Base-by-base conservation (phyloP, 2,113 vertebrate species). In the Alces alces region DNA sequence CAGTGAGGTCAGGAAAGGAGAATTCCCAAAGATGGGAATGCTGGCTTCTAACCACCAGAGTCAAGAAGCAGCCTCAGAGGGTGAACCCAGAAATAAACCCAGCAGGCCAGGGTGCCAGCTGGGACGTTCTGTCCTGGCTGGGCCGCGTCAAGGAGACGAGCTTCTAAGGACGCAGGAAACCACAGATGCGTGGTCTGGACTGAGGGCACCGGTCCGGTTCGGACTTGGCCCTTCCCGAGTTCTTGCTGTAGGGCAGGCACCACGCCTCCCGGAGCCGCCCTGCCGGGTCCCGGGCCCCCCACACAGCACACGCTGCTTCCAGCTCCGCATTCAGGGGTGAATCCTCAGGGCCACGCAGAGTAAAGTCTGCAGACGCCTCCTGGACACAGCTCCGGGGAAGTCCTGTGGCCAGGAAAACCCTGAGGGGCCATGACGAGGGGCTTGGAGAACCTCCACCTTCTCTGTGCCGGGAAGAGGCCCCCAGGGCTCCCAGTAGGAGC, bases 251-350 rank as follows among this genome's bases (percentile, higher is more conserved):
- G 50, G 50, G 28, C 4, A 1, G 43, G 33, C 11, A 0, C 11
- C 2, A 2, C 0, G 0, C 11, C 30, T 52, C 33, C 33, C 3
- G 0, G 79, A 23, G 50, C 47, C 19, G 1, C 11, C 3, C 12
- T 55, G 7, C 8, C 1, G 0, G 16, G 21, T 79, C 9, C 21
- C 1, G 3, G 43, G 33, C 73, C 79, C 47, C 12, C 45, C 45
- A 19, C 5, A 0, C 30, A 13, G 5, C 79, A n/a, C 79, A 12
- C 0, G 3, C 79, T 61, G 33, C 7, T 1, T 52, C 45, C 2
- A 0, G 23, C 33, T 28, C 23, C 1, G 1, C 0, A 0, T 21
- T 33, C 1, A 7, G 45, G 30, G 45, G 14, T 12, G 43, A 79
- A 13, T 15, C 45, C n/a, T 64, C 16, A 14, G 57, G 89, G 39